phyloP scores from a whole-genome alignment of 2,888 invertebrate species.

The Gerris lacustris region DNA sequence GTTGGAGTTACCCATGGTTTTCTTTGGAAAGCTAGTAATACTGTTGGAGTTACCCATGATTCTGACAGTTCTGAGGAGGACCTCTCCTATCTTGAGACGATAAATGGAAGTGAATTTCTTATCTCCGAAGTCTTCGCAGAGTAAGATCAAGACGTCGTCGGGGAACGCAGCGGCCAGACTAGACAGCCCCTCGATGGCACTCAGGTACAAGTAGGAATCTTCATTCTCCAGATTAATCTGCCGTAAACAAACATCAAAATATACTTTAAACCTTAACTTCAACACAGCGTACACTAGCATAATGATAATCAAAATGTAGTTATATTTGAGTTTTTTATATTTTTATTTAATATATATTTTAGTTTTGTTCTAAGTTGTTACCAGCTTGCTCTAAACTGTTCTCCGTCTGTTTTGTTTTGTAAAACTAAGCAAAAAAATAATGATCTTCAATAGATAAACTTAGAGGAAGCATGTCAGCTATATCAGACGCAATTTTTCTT shows the following conservation, averaged over 20 bases:
- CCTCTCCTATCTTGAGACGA: conserved; percentile 68
- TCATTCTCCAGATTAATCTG: conserved; percentile 61
- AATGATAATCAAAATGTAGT: too few relatives aligned
- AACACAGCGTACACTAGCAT: conserved; percentile 12
- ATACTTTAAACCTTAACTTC: conserved; percentile 36
- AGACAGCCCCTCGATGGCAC: conserved; percentile 62
- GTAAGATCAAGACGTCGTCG: conserved; percentile 51
- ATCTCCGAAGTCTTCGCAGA: conserved; percentile 53
- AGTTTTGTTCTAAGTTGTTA: too few relatives aligned
- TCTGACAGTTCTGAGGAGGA: conserved; percentile 58
- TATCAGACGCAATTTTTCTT: too few relatives aligned
- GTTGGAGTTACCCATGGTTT: too few relatives aligned
- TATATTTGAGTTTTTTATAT: too few relatives aligned
- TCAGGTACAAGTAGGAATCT: conserved; percentile 72
- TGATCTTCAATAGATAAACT: too few relatives aligned
- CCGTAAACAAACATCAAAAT: neutral
- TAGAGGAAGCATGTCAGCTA: too few relatives aligned
- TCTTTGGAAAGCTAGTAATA: conserved; percentile 22
- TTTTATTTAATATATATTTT: too few relatives aligned
- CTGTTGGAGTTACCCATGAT: conserved; percentile 46
- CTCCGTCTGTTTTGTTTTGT: too few relatives aligned
- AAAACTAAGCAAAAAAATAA: too few relatives aligned
- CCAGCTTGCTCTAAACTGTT: too few relatives aligned
- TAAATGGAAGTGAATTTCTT: conserved; percentile 44
- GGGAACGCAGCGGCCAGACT: conserved; percentile 53